phyloP scores from a whole-genome alignment of 2,888 invertebrate species.

The Thecophora atra region DNA sequence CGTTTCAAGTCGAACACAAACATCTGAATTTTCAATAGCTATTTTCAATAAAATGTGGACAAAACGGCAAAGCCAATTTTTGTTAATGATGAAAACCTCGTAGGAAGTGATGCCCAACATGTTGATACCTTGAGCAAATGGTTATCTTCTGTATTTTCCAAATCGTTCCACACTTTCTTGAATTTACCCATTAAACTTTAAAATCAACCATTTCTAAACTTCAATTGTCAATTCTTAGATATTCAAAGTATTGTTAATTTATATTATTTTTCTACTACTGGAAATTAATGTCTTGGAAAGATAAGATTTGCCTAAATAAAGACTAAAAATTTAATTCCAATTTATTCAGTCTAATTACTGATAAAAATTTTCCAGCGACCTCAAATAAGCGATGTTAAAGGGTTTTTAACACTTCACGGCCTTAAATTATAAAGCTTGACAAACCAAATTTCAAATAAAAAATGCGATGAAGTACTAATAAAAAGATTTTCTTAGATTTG shows the following conservation, averaged over 20 bases:
- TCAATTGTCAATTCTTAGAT: background rate
- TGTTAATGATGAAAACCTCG: background rate
- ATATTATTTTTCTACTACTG: conserved; percentile 6
- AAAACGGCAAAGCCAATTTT: background rate
- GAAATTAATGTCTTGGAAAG: too few species aligned
- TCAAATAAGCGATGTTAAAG: too few species aligned
- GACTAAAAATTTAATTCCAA: too few species aligned
- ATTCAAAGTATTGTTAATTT: background rate
- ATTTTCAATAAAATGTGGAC: background rate
- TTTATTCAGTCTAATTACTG: too few species aligned
- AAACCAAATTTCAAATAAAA: too few species aligned
- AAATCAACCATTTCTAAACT: background rate
- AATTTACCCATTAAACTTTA: background rate
- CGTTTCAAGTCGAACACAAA: too few species aligned
- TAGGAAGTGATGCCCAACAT: conserved; percentile 11
- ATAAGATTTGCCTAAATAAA: too few species aligned
- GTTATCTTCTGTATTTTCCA: conserved; percentile 8
- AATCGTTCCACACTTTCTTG: background rate
- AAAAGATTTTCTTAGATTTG: too few species aligned
- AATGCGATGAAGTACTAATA: too few species aligned
- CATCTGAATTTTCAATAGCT: background rate
- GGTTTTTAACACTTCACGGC: too few species aligned
- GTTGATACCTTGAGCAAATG: background rate
- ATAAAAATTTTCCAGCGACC: too few species aligned
- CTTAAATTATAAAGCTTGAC: too few species aligned